Conservation (phyloP, 1,140 invertebrate species). For the Leptinotarsa defecta region DNA sequence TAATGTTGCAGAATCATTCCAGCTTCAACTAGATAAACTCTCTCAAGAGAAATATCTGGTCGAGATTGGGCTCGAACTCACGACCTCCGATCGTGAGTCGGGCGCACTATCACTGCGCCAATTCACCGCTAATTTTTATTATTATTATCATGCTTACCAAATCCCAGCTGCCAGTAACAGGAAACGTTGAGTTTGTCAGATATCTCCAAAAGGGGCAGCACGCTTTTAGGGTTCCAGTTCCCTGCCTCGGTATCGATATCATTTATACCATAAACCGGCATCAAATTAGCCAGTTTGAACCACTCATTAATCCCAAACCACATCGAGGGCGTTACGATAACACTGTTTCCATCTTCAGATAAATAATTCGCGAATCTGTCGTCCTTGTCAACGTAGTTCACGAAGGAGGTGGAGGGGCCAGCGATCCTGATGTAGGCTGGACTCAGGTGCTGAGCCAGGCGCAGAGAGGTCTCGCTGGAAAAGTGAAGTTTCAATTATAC, state of each 20-base stretch:
- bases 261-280: conserved; percentile 59
- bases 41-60: too few species aligned
- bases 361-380: conserved; percentile 36
- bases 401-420: conserved; percentile 61
- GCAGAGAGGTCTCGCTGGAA: conserved; percentile 58
- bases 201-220: conserved; percentile 61
- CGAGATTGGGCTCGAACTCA: background rate
- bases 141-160: conserved; percentile 57
- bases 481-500: conserved; percentile 17
- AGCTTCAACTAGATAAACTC: too few species aligned
- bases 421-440: conserved; percentile 66
- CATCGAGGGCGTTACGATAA: conserved; percentile 48
- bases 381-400: conserved; percentile 57
- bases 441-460: conserved; percentile 63
- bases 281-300: conserved; percentile 58
- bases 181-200: conserved; percentile 63
- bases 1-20: too few species aligned
- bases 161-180: conserved; percentile 68
- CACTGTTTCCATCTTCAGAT: conserved; percentile 32
- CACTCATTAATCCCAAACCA: conserved; percentile 59
- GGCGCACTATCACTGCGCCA: too few species aligned
- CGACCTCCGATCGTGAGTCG: background rate
- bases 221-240: conserved; percentile 60
- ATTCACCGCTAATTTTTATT: background rate
- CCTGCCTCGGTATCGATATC: conserved; percentile 51